These are phyloP conservation scores for Coleophora deauratella DNA, from an alignment of 2,888 invertebrate genomes.

Conservation along the genomic window DNA sequence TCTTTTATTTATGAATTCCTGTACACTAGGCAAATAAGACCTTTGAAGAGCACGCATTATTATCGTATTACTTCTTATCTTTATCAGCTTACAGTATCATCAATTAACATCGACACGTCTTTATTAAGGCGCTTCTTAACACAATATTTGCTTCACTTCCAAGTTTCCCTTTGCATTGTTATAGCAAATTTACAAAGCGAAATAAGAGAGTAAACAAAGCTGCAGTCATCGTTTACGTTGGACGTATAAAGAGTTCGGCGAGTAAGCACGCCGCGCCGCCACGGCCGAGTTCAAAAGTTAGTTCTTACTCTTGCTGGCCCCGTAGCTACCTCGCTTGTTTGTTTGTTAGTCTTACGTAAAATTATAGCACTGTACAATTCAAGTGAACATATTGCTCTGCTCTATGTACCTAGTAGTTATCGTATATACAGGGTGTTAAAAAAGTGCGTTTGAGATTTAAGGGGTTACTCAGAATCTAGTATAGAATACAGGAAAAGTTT, in stretches of 20 bases:
- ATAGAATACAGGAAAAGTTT: too few species aligned
- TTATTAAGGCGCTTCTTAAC: constrained; percentile 25
- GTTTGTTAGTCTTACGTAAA: constrained; percentile 12
- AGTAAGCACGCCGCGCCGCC: too few species aligned
- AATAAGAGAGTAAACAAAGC: constrained; percentile 54
- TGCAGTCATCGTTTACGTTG: constrained; percentile 53
- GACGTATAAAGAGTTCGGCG: constrained; percentile 14
- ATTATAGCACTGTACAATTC: too few species aligned
- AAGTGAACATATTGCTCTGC: too few species aligned
- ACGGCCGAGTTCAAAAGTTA: constrained; percentile 47
- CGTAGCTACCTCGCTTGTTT: constrained; percentile 8
- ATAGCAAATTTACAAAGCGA: constrained; percentile 44
- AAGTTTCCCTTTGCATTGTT: constrained; percentile 41
- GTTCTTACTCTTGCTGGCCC: constrained; percentile 29
- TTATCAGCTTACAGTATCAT: background rate
- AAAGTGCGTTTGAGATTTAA: too few species aligned
- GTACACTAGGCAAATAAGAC: too few species aligned
- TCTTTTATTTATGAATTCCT: too few species aligned
- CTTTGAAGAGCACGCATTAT: too few species aligned
- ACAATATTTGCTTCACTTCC: constrained; percentile 24
- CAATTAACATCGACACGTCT: constrained; percentile 18
- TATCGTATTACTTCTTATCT: too few species aligned
- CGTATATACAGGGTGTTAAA: too few species aligned
- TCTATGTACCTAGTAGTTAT: too few species aligned
- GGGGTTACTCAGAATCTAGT: too few species aligned